Evolutionary conservation across 2,113 vertebrate genomes (phyloP).

Genomic region (Mus pahari): DNA sequence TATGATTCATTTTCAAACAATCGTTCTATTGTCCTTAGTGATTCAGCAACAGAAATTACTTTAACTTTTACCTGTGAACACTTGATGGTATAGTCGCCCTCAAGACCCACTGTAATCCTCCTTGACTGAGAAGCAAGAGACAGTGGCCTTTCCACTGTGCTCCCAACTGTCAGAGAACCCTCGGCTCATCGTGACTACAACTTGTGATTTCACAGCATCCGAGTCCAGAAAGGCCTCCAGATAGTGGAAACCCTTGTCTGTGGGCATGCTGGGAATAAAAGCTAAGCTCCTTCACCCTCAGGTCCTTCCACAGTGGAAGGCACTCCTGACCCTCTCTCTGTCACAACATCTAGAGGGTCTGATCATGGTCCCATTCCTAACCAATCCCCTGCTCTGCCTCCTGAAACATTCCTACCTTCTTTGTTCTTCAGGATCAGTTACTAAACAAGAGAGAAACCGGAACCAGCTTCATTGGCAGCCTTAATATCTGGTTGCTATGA

Average conservation of each 20-base stretch:
- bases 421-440: slow-evolving; percentile 27
- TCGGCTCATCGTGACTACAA: rapidly evolving
- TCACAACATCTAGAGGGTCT: not conserved
- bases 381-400: not conserved
- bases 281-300: rapidly evolving
- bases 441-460: not conserved
- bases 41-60: not conserved
- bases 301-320: not conserved
- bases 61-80: not conserved
- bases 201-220: not conserved
- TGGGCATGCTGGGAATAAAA: not conserved
- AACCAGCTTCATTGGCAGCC: slow-evolving; percentile 19
- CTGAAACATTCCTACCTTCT: not conserved
- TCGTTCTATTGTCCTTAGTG: not conserved
- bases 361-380: not conserved
- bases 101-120: not conserved
- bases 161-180: not conserved
- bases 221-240: not conserved
- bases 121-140: not conserved
- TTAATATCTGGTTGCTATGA: slow-evolving; percentile 68
- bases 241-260: too few species aligned
- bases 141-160: not conserved
- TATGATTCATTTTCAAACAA: not conserved
- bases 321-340: not conserved
- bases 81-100: not conserved